A percentile compares a stretch with the other conserved stretches of the same genome.
Conservation (phyloP, 2,797 vertebrate genomes). For the Phataginus tetradactyla region DNA sequence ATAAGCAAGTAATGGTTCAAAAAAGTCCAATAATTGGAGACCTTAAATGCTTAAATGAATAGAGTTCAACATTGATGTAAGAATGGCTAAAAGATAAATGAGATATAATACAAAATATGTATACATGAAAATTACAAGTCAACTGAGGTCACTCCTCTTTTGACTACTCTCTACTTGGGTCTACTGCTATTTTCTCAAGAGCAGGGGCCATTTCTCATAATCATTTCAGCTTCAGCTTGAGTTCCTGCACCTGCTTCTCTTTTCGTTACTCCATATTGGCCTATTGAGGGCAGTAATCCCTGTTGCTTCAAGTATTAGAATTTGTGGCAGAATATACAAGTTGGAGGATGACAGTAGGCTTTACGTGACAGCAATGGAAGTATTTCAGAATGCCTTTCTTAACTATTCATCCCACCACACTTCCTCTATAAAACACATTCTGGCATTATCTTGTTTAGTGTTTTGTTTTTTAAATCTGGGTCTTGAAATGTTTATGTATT, state of each 20-base stretch:
- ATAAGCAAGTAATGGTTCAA: not conserved
- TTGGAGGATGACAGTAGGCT: not conserved
- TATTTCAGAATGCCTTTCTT: not conserved
- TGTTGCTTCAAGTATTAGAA: not conserved
- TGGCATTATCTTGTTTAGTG: not conserved
- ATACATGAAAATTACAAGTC: not conserved
- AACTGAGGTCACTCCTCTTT: not conserved
- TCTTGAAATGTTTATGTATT: not conserved
- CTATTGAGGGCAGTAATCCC: not conserved
- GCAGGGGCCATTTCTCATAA: no score
- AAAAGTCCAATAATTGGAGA: not conserved
- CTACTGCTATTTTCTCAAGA: not conserved
- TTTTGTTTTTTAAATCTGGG: not conserved
- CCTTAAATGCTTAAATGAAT: not conserved
- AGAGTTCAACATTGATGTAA: not conserved
- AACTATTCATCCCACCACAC: not conserved
- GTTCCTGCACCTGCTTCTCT: not conserved
- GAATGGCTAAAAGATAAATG: not conserved
- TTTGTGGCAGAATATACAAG: not conserved
- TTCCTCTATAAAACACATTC: not conserved
- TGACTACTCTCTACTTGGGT: not conserved
- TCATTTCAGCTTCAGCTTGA: not conserved
- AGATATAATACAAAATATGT: not conserved
- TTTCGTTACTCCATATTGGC: not conserved
- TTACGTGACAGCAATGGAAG: not conserved